Base-by-base conservation (phyloP, 1,140 invertebrate species). In the Zeugodacus cucurbitae region DNA sequence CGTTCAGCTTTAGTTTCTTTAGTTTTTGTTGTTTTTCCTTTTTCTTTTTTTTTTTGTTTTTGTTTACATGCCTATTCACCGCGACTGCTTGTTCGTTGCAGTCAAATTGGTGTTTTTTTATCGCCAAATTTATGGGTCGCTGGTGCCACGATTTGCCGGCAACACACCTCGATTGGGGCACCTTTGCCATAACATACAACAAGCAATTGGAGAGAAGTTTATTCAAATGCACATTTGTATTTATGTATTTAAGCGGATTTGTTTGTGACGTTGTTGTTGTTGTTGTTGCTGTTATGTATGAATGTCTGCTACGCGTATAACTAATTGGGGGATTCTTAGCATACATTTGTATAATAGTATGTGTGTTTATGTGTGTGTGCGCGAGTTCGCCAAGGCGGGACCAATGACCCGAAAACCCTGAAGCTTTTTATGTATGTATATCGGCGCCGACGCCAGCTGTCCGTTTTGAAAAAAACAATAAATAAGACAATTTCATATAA, bases 101-200 rank as follows among this genome's bases (percentile, higher is more conserved):
- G n/a, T 67, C 64, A 34, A 67, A 67, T 26, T 32, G 26, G 64
- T 34, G 26, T n/a, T 67, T 67, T 67, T 62, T 67, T 67, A 67
- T 67, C 64, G 64, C 64, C 64, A 67, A 67, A 67, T 67, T 67
- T 67, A 67, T 67, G 64, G 64, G 64, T 67, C 64, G 64, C 29
- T 17, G 64, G 64, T 67, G 64, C 58, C 58, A n/a, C n/a, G 58
- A 62, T 62, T 62, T 62, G 58, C 58, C 58, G 58, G 64, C 64
- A 67, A 67, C 64, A 67, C 64, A 67, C 64, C 64, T 67, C 26
- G 14, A 29, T 67, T 5, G 64, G 64, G 29, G 64, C 64, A 67
- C 26, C 64, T 32, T 67, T 67, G 29, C 11, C 26, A 67, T 67
- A 32, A 32, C 64, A 67, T 32, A n/a, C n/a, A 32, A 32, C 26